Conservation (phyloP, 2,888 invertebrate genomes). For the Tromatobia lineatoria region DNA sequence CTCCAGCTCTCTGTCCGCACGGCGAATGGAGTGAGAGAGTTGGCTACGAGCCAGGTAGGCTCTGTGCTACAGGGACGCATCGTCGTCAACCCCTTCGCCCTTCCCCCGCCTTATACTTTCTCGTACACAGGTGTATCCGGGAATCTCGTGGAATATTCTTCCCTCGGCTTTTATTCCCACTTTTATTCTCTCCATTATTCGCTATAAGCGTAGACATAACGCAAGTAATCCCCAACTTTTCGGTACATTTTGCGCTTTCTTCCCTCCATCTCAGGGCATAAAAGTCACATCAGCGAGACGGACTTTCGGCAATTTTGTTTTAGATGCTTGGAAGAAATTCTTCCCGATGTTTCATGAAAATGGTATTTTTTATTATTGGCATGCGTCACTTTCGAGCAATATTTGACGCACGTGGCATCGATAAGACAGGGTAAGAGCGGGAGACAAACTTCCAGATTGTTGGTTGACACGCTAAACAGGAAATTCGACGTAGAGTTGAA, state of each 20-base stretch:
- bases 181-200: constrained; percentile 53
- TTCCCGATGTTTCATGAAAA: not conserved
- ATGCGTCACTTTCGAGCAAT: not conserved
- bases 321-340: constrained; percentile 1
- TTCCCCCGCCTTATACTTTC: not conserved
- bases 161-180: constrained; percentile 13
- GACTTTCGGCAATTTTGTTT: constrained; percentile 20
- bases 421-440: not conserved
- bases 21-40: constrained; percentile 69
- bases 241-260: constrained; percentile 25
- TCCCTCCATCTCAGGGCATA: constrained; percentile 9
- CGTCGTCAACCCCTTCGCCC: constrained; percentile 53
- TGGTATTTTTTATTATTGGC: constrained; percentile 4
- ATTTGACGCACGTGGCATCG: not conserved
- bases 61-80: constrained; percentile 70
- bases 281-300: constrained; percentile 19
- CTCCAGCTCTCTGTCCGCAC: constrained; percentile 66
- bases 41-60: constrained; percentile 83
- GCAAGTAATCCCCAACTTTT: constrained; percentile 48
- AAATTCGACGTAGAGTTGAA: not conserved
- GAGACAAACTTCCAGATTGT: not conserved
- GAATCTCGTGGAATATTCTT: constrained; percentile 50
- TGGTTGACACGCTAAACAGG: constrained; percentile 5
- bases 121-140: constrained; percentile 52
- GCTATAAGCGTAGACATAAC: constrained; percentile 36